phyloP scores from a whole-genome alignment of 2,888 invertebrate species.

The Mylabris sibirica region DNA sequence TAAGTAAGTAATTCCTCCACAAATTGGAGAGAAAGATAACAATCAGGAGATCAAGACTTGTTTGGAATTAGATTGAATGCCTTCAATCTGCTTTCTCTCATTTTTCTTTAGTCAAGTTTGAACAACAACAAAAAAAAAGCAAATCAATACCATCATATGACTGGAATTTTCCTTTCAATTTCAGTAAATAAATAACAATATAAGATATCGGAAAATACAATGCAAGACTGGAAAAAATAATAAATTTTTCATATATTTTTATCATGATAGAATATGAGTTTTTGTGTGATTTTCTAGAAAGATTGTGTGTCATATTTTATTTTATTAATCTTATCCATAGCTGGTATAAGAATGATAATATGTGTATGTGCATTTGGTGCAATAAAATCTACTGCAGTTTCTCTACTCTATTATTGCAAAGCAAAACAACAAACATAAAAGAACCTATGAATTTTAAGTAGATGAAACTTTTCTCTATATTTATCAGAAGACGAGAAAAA shows the following conservation, averaged over 20 bases:
- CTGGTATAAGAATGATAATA: background rate
- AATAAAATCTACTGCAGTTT: background rate
- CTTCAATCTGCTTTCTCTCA: slow-evolving; percentile 1
- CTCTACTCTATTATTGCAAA: slow-evolving; percentile 19
- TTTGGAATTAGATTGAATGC: background rate
- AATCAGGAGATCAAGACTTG: background rate
- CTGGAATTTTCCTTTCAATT: slow-evolving; percentile 4
- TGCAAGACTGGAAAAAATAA: background rate
- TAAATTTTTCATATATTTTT: background rate
- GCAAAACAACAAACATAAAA: slow-evolving; percentile 25
- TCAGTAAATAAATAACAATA: background rate
- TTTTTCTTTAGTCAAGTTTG: background rate
- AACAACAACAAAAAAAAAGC: background rate
- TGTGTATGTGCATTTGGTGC: background rate
- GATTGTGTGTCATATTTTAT: background rate
- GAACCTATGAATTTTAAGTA: slow-evolving; percentile 27
- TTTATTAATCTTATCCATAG: background rate
- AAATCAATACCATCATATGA: background rate
- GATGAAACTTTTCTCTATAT: slow-evolving; percentile 4
- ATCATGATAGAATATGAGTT: background rate
- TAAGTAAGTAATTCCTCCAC: background rate
- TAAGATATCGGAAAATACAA: background rate
- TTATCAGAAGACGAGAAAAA: background rate
- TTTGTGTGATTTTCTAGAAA: background rate
- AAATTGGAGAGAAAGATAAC: background rate